A percentile compares a stretch with the other conserved stretches of the same genome.
These are phyloP conservation scores for Tringa solitaria DNA, from an alignment of 2,113 vertebrate species.

Conservation along the genomic window DNA sequence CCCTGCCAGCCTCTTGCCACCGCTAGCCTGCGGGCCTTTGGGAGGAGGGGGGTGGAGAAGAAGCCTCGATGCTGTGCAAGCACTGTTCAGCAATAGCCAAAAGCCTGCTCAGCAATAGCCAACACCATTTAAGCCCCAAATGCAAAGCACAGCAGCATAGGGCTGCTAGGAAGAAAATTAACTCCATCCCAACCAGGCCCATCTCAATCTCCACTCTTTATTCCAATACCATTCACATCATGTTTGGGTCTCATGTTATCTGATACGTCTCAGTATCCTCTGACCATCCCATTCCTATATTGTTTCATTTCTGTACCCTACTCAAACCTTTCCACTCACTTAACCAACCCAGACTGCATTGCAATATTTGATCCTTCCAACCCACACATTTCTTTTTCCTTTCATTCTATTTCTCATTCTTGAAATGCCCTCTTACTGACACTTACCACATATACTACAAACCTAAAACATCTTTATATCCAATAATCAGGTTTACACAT, in stretches of 20 bases:
- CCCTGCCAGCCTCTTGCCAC: not conserved
- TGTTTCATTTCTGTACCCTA: not conserved
- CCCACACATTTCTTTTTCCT: not conserved
- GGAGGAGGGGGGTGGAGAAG: fast-evolving
- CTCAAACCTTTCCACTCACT: not conserved
- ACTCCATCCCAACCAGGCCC: not conserved
- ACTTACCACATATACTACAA: not conserved
- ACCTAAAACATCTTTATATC: not conserved
- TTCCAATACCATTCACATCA: not conserved
- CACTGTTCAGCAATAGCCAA: not conserved
- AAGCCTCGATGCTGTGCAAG: not conserved
- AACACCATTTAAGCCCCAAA: not conserved
- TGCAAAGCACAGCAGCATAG: not conserved
- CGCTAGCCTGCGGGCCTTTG: not conserved
- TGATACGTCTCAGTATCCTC: not conserved
- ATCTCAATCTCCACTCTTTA: not conserved
- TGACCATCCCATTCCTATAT: not conserved
- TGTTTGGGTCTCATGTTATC: not conserved
- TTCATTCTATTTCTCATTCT: not conserved
- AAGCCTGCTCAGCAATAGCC: not conserved
- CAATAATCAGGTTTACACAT: not conserved
- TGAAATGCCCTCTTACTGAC: not conserved
- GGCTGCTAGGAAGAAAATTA: not conserved
- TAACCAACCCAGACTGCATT: not conserved
- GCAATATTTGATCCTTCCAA: not conserved